Percentiles rank a stretch among this genome's conserved stretches.
Conservation (phyloP, 2,797 vertebrate species). For the Hypotaenidia okinawae region DNA sequence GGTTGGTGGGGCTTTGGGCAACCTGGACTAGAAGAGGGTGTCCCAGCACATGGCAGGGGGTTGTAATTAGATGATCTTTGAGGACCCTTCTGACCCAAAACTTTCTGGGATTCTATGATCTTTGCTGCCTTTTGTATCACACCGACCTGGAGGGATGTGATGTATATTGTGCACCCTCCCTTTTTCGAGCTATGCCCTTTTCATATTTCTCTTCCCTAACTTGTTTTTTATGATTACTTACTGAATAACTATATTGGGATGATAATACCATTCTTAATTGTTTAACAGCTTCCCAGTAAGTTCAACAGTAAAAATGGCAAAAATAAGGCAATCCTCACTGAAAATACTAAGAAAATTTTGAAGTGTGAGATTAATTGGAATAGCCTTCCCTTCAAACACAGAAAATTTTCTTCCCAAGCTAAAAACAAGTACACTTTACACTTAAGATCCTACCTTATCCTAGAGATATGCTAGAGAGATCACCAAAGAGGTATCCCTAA, state of each 20-base stretch:
- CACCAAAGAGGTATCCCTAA: not conserved
- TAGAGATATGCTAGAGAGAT: no score
- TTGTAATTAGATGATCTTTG: no score
- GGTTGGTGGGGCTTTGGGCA: no score
- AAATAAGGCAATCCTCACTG: not conserved
- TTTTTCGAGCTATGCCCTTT: not conserved
- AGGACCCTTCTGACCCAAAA: no score
- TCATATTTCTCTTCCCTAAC: not conserved
- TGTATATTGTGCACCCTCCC: not conserved
- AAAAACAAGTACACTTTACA: not conserved
- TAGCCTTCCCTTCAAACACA: not conserved
- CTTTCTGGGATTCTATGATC: no score
- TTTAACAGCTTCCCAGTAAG: not conserved
- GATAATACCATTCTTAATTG: not conserved
- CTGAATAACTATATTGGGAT: not conserved
- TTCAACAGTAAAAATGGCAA: not conserved
- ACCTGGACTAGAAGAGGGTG: no score
- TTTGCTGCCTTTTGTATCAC: not conserved
- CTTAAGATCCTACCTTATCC: not conserved
- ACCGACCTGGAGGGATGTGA: not conserved
- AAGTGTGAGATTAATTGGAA: not conserved
- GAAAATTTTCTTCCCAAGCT: not conserved
- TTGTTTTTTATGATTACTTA: not conserved
- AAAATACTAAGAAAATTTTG: not conserved
- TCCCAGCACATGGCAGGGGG: no score